A percentile compares a stretch with the other conserved stretches of the same genome.
These are phyloP conservation scores for Palythoa grandis DNA, from an alignment of 92 coral and sea anemone genomes.

Conservation along the genomic window DNA sequence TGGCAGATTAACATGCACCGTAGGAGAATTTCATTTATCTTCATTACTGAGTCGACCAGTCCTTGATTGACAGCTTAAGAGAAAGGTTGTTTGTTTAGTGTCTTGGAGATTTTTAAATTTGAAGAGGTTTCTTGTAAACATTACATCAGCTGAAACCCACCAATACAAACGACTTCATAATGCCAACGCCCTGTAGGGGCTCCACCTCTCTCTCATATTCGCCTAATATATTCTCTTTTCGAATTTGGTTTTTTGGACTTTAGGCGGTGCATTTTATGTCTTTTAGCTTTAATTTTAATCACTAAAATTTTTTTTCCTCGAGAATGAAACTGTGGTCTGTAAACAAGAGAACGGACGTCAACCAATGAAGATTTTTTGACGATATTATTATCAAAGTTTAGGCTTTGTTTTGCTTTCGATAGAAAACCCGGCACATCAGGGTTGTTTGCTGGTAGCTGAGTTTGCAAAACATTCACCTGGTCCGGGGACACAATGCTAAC, in stretches of 20 bases:
- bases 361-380: constrained; percentile 21
- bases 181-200: no score
- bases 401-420: background rate
- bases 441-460: constrained; percentile 72
- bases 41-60: no score
- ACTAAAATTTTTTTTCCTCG: background rate
- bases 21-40: no score
- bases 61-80: no score
- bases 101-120: no score
- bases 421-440: constrained; percentile 72
- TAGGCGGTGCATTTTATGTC: background rate
- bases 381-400: constrained; percentile 2
- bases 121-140: no score
- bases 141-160: no score
- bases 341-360: background rate
- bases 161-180: no score
- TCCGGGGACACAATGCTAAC: constrained; percentile 82
- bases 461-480: constrained; percentile 83
- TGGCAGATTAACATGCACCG: no score
- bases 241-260: background rate
- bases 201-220: no score
- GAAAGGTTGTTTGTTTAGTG: no score
- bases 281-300: background rate
- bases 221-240: no score
- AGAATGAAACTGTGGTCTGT: background rate